Evolutionary conservation across 2,113 vertebrate species (phyloP), one percentile per base, ranked within the genome.

Genomic region (Pachyramphus minor): DNA sequence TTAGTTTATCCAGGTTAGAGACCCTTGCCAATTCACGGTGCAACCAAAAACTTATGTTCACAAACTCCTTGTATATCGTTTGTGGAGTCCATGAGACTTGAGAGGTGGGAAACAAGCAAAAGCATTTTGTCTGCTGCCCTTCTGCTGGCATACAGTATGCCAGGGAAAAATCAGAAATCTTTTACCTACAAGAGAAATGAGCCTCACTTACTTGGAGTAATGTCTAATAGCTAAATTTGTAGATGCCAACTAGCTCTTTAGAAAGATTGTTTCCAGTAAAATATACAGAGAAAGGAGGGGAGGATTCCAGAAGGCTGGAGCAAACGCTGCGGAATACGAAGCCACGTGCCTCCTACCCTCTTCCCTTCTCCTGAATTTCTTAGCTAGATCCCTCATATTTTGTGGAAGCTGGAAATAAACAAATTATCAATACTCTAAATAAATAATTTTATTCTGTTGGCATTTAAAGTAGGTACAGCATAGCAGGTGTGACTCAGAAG

Each of bases 221-320:
- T 90, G 39, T 84, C 73, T 93, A 84, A 71, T 39, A 85, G 50
- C 59, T 80, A 71, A 53, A 73, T 66, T 67, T 85, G 44, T 62
- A 88, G 89, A 63, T 2, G 42, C 76, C 88, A 90, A 6, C n/a
- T 37, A 83, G 52, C 37, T 64, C 79, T 77, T 62, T 42, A 47
- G 55, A 88, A 93, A 56, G 78, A 63, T 28, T 16, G 24, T 90
- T 92, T 93, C 55, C 80, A 81, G 64, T 80, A 63, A 94, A 93
- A 86, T 87, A 49, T 21, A 22, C 0, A 52, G 50, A 27, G 24
- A 49, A 49, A 22, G 1, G 22, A 2, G 2, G 2, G 7, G 5
- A 3, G 1, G 59, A 20, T 31, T 92, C 50, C 50, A 83, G 71
- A 73, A 94, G 67, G 27, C 39, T 95, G 35, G 77, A 85, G 27